Percentiles rank a stretch among this genome's conserved stretches.
These are phyloP conservation scores for Lineus longissimus DNA, from an alignment of 1,140 invertebrate species.

Conservation along the genomic window DNA sequence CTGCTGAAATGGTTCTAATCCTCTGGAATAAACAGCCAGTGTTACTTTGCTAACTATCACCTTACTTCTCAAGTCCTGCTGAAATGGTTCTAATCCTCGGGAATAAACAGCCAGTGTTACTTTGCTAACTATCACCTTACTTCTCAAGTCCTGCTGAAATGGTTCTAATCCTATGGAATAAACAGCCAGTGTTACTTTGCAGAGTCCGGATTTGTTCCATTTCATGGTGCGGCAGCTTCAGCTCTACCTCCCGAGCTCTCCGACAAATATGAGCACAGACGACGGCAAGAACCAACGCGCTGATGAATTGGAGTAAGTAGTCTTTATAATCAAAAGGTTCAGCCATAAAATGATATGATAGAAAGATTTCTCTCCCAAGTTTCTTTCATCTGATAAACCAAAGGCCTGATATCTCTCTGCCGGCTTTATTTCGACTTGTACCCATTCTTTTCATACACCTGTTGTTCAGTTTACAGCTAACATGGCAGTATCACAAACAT, in stretches of 20 bases:
- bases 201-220: constrained; percentile 43
- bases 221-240: constrained; percentile 39
- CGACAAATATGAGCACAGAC: constrained; percentile 29
- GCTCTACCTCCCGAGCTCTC: constrained; percentile 40
- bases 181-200: constrained; percentile 25
- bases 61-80: too few relatives aligned
- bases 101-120: too few relatives aligned
- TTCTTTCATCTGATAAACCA: background rate
- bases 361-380: background rate
- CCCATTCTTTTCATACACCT: background rate
- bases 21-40: too few relatives aligned
- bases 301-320: constrained; percentile 51
- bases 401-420: background rate
- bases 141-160: too few relatives aligned
- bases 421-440: too few relatives aligned
- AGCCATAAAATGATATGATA: background rate
- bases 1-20: too few relatives aligned
- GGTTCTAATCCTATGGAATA: too few relatives aligned
- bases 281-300: constrained; percentile 30
- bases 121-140: too few relatives aligned
- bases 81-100: too few relatives aligned
- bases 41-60: too few relatives aligned
- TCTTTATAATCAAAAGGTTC: background rate
- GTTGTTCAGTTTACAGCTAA: background rate
- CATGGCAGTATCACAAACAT: background rate